Base-by-base conservation (phyloP, 1,140 invertebrate species). In the Metopolophium dirhodum region DNA sequence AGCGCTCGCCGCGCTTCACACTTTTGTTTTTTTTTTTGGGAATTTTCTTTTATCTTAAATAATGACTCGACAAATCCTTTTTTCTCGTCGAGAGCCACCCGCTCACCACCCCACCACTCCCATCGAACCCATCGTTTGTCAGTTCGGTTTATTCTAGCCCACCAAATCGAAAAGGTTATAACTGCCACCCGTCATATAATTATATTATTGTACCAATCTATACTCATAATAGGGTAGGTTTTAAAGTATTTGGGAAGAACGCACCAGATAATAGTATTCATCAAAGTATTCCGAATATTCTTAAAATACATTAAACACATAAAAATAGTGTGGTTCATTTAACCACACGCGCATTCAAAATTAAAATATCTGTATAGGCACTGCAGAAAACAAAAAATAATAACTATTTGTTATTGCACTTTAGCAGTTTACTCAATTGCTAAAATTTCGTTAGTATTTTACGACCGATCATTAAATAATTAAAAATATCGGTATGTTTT, bases 21-120 rank as follows among this genome's bases (percentile, higher is more conserved):
- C 77, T 91, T 91, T 91, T 91, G 90, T 91, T 91, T 82, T 82
- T 51, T n/a, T 30, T 90, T 77, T 23, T 4, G 9, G n/a, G 20
- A 11, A 35, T 57, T 89, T 89, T 89, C 51, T 41, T 89, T 89
- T 57, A 89, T 89, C 86, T 88, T 47, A 88, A 49, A 88, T 88
- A 88, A 88, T 88, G 86, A 88, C 86, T 88, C 47, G 26, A 20
- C 11, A 49, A 88, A 88, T n/a, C 37, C 45, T 23, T 88, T 88
- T 88, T 49, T 49, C 47, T 20, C 45, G 26, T 30, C 18, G 11
- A 47, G 26, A 2, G 83, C 37, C 8, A 45, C 41, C 83, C 23
- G 20, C 35, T 41, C 23, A 7, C 35, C 77, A n/a, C 14, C n/a
- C 61, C 18, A 77, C n/a, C 14, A 4, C 1, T 77, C 23, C 30